phyloP scores from a whole-genome alignment of 2,888 invertebrate species.

The Coelinius sp. region DNA sequence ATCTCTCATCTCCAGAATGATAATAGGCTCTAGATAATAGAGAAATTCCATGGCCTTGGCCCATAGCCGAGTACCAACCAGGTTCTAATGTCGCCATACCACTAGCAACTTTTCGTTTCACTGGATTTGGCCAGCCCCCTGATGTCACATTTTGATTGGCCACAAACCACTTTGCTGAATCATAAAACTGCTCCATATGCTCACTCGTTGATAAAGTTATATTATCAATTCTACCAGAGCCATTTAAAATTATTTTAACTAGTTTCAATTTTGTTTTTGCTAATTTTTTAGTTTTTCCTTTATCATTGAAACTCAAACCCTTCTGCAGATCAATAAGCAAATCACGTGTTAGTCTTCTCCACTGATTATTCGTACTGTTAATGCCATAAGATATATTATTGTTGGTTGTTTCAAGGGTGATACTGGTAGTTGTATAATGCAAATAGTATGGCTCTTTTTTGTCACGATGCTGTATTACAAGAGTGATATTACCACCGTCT shows the following conservation, averaged over 20 bases:
- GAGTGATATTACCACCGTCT: constrained; percentile 86
- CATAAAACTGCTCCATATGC: constrained; percentile 92
- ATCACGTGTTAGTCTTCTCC: constrained; percentile 89
- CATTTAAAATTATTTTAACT: constrained; percentile 78
- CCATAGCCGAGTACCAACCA: constrained; percentile 99
- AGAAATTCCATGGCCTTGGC: constrained; percentile 97
- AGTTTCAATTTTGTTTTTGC: constrained; percentile 82
- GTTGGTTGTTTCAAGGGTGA: constrained; percentile 82
- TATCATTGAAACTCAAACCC: constrained; percentile 81
- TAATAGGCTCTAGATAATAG: constrained; percentile 92
- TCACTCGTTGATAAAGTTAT: constrained; percentile 85
- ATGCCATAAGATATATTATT: constrained; percentile 89
- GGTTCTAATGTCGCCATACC: constrained; percentile 85
- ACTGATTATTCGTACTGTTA: constrained; percentile 75
- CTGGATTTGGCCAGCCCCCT: constrained; percentile 96
- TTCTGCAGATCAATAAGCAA: constrained; percentile 93
- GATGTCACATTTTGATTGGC: constrained; percentile 84
- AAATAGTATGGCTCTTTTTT: constrained; percentile 84
- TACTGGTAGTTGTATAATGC: constrained; percentile 85
- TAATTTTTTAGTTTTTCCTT: constrained; percentile 80
- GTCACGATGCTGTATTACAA: constrained; percentile 84
- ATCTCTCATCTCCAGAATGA: constrained; percentile 83
- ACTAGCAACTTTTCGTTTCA: constrained; percentile 81
- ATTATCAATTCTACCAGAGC: constrained; percentile 83
- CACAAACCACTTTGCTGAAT: constrained; percentile 94